A percentile compares a stretch with the other conserved stretches of the same genome.
phyloP scores from a whole-genome alignment of 2,888 invertebrate genomes.

The Andrena trimmerana region DNA sequence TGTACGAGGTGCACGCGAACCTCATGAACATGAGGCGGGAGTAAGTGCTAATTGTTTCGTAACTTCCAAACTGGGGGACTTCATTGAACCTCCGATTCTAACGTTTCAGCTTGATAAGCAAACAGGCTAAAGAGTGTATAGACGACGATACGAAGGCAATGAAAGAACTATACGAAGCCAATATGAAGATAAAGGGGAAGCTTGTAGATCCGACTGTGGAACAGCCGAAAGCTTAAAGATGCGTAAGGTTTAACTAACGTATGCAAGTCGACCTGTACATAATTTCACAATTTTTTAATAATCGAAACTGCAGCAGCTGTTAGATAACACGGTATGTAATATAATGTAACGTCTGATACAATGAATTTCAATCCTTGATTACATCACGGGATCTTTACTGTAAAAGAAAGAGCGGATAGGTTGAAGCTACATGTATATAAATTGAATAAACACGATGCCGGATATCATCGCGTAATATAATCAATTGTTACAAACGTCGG shows the following conservation, averaged over 20 bases:
- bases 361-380: neutral
- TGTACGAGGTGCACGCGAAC: neutral
- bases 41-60: slow-evolving; percentile 22
- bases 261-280: slow-evolving; percentile 6
- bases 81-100: neutral
- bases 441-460: slow-evolving; percentile 15
- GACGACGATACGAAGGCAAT: accelerated
- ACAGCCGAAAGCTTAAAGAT: neutral
- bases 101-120: neutral
- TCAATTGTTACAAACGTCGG: slow-evolving; percentile 29
- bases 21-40: neutral
- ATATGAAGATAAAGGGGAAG: neutral
- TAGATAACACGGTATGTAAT: slow-evolving; percentile 24
- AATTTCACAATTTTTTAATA: slow-evolving; percentile 14
- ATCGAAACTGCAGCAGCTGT: slow-evolving; percentile 8
- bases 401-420: too few relatives aligned
- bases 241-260: neutral
- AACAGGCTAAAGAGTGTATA: accelerated
- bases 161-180: neutral
- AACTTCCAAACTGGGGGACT: neutral
- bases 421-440: slow-evolving; percentile 2
- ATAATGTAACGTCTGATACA: slow-evolving; percentile 11
- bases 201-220: neutral
- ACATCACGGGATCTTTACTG: neutral
- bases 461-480: slow-evolving; percentile 28